A percentile compares a stretch with the other conserved stretches of the same genome.
Evolutionary conservation across 1,140 invertebrate species (phyloP).

Genomic region (Andrena cerasifolii): DNA sequence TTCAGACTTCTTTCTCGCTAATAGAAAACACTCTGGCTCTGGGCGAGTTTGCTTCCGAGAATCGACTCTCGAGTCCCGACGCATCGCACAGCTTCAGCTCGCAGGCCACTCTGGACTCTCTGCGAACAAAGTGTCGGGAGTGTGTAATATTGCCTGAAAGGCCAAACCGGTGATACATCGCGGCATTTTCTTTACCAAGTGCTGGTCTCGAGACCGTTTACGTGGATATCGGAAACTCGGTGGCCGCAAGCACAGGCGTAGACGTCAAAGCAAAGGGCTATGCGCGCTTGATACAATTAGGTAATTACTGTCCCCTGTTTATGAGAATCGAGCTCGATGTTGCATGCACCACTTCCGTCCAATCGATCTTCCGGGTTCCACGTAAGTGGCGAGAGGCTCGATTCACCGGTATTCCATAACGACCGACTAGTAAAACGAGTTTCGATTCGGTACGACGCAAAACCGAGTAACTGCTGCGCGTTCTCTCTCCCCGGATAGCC

Average conservation of each 20-base stretch:
- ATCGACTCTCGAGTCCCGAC: neutral
- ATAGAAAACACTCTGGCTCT: neutral
- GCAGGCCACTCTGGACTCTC: too few relatives aligned
- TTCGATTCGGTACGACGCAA: conserved; percentile 42
- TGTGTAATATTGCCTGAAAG: too few relatives aligned
- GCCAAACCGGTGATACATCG: too few relatives aligned
- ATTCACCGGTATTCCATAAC: conserved; percentile 41
- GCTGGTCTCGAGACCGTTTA: neutral
- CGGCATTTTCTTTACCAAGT: too few relatives aligned
- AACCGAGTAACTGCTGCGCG: conserved; percentile 4
- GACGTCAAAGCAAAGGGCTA: neutral
- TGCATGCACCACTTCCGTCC: conserved; percentile 54
- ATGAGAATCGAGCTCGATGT: conserved; percentile 30
- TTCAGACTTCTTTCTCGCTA: conserved; percentile 4
- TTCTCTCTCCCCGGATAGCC: conserved; percentile 17
- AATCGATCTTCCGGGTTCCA: conserved; percentile 61
- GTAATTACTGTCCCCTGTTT: conserved; percentile 42
- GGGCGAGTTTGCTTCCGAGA: neutral
- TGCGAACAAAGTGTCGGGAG: too few relatives aligned
- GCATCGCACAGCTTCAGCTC: too few relatives aligned
- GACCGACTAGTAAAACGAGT: conserved; percentile 54
- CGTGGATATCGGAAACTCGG: neutral
- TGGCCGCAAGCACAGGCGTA: neutral
- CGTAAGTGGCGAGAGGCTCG: conserved; percentile 37
- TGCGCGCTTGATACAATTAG: conserved; percentile 4